A percentile compares a stretch with the other conserved stretches of the same genome.
Evolutionary conservation across 2,888 invertebrate genomes (phyloP).

Genomic region (Apamea epomidion): DNA sequence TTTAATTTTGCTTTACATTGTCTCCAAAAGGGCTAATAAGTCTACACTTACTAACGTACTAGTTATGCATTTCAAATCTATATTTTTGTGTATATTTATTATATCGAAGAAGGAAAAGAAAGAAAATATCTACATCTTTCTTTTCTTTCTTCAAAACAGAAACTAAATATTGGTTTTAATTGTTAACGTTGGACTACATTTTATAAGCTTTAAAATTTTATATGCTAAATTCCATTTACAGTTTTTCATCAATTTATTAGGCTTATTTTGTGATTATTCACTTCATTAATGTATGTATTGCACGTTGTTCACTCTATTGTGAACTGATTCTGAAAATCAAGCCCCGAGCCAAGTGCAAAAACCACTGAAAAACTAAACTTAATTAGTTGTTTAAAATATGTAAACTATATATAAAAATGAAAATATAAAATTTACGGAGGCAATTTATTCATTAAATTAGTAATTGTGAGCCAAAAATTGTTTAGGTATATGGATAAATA

Average conservation of each 20-base stretch:
- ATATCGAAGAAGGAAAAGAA: too few species aligned
- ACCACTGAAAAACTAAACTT: not conserved
- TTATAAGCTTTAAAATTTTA: not conserved
- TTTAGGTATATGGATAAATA: not conserved
- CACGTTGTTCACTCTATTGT: not conserved
- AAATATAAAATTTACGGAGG: not conserved
- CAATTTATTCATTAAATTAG: too few species aligned
- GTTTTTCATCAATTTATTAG: not conserved
- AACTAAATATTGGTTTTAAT: not conserved
- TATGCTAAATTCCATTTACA: not conserved
- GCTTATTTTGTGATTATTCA: not conserved
- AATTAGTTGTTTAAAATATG: not conserved
- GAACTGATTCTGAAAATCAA: not conserved
- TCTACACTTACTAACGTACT: too few species aligned
- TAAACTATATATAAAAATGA: not conserved
- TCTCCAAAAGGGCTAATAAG: not conserved
- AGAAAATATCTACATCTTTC: too few species aligned
- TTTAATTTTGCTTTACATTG: not conserved
- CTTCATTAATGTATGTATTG: not conserved
- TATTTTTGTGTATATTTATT: not conserved
- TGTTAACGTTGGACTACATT: not conserved
- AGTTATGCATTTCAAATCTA: not conserved
- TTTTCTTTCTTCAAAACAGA: not conserved
- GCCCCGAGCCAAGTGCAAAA: too few species aligned
- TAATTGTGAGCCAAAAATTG: not conserved